phyloP scores from a whole-genome alignment of 2,797 vertebrate genomes.

The Muscicapa comitata region DNA sequence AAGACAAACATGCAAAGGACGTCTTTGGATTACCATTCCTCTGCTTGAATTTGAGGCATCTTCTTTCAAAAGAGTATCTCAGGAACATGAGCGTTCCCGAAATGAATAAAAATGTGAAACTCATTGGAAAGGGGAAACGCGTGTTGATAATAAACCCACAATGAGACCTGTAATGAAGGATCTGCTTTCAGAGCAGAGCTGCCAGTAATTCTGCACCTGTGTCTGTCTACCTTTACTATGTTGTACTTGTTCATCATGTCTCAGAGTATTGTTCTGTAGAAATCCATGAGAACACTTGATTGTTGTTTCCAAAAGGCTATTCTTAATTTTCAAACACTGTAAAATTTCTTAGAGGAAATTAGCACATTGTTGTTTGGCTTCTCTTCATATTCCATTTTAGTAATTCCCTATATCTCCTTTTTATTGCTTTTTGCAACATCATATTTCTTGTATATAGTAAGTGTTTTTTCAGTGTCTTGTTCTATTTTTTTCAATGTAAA shows the following conservation, averaged over 20 bases:
- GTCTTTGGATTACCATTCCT: neutral
- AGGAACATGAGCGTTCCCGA: neutral
- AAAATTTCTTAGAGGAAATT: conserved; percentile 16
- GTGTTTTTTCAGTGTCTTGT: neutral
- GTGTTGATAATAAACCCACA: neutral
- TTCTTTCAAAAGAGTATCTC: neutral
- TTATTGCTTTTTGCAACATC: conserved; percentile 24
- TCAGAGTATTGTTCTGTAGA: neutral
- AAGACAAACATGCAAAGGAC: neutral
- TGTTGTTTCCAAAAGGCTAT: neutral
- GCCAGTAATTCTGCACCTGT: neutral
- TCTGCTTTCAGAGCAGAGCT: neutral
- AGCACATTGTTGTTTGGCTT: neutral
- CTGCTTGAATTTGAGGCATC: neutral
- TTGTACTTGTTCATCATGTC: neutral
- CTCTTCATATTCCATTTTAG: conserved; percentile 19
- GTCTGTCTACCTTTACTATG: neutral
- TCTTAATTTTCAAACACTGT: neutral
- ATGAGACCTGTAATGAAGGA: neutral
- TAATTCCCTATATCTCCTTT: neutral
- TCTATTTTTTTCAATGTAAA: neutral
- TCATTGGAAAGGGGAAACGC: neutral
- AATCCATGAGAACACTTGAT: neutral
- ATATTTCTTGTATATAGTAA: conserved; percentile 15
- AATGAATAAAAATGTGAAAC: neutral